Evolutionary conservation across 2,797 vertebrate species (phyloP).

Genomic region (Prunella strophiata): DNA sequence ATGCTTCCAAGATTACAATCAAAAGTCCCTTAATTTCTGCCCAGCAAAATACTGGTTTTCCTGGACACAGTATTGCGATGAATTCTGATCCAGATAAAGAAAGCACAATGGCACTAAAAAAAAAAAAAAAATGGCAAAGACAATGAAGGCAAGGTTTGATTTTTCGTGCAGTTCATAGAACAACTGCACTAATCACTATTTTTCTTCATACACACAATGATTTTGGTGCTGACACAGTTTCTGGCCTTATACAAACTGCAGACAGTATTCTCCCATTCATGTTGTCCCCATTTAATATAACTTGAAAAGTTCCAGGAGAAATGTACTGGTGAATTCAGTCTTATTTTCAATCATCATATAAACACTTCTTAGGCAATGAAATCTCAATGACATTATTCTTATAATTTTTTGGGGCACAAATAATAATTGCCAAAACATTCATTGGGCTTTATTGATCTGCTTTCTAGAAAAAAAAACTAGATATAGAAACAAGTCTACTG

Average conservation of each 20-base stretch:
- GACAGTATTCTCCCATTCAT: background rate
- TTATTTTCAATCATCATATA: background rate
- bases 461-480: background rate
- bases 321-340: background rate
- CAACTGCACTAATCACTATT: background rate
- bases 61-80: background rate
- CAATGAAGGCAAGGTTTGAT: background rate
- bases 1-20: background rate
- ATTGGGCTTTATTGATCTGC: background rate
- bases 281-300: fast-evolving
- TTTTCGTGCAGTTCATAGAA: background rate
- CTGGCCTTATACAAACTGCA: background rate
- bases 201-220: background rate
- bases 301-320: background rate
- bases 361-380: background rate
- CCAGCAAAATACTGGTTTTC: background rate
- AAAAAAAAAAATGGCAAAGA: background rate
- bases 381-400: background rate
- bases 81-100: background rate
- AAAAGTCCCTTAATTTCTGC: background rate
- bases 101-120: background rate
- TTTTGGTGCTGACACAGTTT: background rate
- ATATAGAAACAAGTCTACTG: background rate
- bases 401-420: background rate
- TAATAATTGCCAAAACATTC: background rate